Evolutionary conservation across 2,888 invertebrate species (phyloP).

Genomic region (Eupithecia exiguata): DNA sequence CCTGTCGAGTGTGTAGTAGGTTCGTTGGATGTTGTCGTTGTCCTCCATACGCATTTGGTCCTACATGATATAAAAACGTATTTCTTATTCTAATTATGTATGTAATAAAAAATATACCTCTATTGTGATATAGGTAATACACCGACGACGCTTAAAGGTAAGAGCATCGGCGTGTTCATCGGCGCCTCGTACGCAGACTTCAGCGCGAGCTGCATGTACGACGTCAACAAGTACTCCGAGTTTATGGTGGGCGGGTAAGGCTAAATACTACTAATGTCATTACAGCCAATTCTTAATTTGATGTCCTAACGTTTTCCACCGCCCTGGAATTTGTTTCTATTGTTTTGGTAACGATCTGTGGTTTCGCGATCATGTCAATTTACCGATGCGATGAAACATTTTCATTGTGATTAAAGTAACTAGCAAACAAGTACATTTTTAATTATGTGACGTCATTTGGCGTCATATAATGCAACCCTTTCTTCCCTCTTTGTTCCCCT

Average conservation of each 20-base stretch:
- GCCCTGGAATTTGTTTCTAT: background rate
- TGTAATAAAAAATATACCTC: too few species aligned
- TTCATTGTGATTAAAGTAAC: too few species aligned
- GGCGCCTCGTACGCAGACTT: constrained; percentile 48
- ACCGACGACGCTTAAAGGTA: constrained; percentile 45
- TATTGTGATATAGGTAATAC: constrained; percentile 48
- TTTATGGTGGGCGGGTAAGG: constrained; percentile 49
- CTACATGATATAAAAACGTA: too few species aligned
- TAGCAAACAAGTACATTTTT: too few species aligned
- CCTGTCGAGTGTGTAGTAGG: too few species aligned
- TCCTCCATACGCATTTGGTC: too few species aligned
- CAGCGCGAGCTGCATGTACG: constrained; percentile 34
- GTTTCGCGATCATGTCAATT: background rate
- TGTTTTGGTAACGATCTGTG: background rate
- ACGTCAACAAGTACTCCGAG: constrained; percentile 30
- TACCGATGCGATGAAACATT: background rate
- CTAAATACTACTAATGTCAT: background rate
- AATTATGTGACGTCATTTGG: too few species aligned
- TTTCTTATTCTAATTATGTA: too few species aligned
- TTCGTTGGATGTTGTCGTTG: too few species aligned
- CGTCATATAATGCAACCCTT: too few species aligned
- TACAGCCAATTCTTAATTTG: background rate
- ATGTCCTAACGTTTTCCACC: background rate
- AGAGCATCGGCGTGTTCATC: constrained; percentile 49
- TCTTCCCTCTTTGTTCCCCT: too few species aligned